Base-by-base conservation (phyloP, 2,888 invertebrate species). In the Pristionchus exspectatus region DNA sequence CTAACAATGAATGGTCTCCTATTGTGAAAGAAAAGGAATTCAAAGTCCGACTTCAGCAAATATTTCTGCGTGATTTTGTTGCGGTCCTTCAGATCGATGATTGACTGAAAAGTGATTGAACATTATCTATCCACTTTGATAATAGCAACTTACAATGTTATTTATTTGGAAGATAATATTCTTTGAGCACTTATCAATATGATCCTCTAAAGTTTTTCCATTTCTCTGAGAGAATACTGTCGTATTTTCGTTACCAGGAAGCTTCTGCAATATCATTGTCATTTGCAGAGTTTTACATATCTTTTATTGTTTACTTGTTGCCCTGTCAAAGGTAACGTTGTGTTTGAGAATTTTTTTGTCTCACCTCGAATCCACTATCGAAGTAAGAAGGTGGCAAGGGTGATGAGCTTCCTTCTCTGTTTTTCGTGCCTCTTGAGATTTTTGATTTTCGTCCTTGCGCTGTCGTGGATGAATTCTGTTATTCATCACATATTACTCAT, bases 11-110 rank as follows among this genome's bases (percentile, higher is more conserved):
- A 81, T 18, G 50, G 1, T 7, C 27, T 16, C 1, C 38, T 14
- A 21, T 9, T n/a, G 27, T n/a, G 18, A n/a, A 50, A n/a, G 50
- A 81, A 81, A 4, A n/a, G 81, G 27, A 81, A 81, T 16, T 81
- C 81, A 18, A 81, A 81, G 50, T 54, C 44, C 21, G 81, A 54
- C 27, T 81, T 81, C 81, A 81, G n/a, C 44, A 44, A n/a, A 44
- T 81, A 81, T 24, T 81, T 81, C 81, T 81, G 81, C n/a, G n/a
- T 81, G 16, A 81, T 81, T 4, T 5, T 27, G 3, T 5, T 27
- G n/a, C 81, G 44, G 1, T 2, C 0, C 10, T 30, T 10, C 12
- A 54, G 81, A 54, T 81, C 81, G 27, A 50, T 81, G 2, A 81
- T 81, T 54, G 81, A 81, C 81, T 81, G 81, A 14, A 81, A 81